Percentiles rank a stretch among this genome's conserved stretches.
Conservation (phyloP, 2,888 invertebrate species). For the Pollenia angustigena region DNA sequence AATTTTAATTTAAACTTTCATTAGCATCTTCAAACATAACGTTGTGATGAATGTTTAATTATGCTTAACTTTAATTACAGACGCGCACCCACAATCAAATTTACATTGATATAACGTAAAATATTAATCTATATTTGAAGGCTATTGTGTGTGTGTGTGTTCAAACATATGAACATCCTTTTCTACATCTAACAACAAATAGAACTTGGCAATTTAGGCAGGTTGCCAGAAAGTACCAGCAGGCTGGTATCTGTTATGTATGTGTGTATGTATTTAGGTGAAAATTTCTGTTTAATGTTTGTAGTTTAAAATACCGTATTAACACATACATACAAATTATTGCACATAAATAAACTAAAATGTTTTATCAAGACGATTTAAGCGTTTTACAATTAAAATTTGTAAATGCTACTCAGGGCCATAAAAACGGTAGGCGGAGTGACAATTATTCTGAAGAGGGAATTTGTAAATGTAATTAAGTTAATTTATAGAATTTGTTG, state of each 20-base stretch:
- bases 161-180: neutral
- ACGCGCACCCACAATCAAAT: neutral
- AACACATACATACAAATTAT: neutral
- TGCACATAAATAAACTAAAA: conserved; percentile 11
- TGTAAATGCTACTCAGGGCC: too few species aligned
- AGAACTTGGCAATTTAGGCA: conserved; percentile 15
- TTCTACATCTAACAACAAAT: neutral
- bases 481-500: neutral
- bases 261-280: neutral
- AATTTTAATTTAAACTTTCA: conserved; percentile 27
- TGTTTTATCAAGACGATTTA: conserved; percentile 16
- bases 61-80: conserved; percentile 10
- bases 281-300: neutral
- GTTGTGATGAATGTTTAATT: conserved; percentile 6
- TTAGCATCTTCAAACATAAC: conserved; percentile 13
- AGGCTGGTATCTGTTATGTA: neutral
- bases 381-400: too few species aligned
- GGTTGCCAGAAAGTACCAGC: neutral
- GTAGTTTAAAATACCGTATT: neutral
- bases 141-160: too few species aligned
- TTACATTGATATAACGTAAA: neutral
- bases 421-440: too few species aligned
- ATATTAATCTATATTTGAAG: neutral
- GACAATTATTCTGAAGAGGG: neutral
- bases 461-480: neutral